These are phyloP conservation scores for Lithosia quadra DNA, from an alignment of 2,888 invertebrate genomes.

Conservation along the genomic window DNA sequence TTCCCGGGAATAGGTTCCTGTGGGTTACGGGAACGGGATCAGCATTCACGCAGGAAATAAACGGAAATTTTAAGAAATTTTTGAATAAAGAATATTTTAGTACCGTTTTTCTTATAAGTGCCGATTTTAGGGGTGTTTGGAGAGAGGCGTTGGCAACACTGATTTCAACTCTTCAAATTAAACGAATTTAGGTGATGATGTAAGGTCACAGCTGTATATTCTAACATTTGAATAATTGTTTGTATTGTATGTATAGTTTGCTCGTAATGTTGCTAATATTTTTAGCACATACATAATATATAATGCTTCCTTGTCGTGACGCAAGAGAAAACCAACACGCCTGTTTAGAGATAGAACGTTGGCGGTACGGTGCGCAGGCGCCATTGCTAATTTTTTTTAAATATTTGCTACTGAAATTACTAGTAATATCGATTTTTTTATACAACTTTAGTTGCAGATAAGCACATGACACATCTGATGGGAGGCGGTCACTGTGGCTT, in stretches of 20 bases:
- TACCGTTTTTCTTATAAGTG: neutral
- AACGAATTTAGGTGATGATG: neutral
- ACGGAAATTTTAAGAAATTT: too few relatives aligned
- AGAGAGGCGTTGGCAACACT: neutral
- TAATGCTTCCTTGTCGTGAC: slow-evolving; percentile 49
- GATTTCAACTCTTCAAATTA: neutral
- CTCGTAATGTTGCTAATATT: slow-evolving; percentile 36
- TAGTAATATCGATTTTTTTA: too few relatives aligned
- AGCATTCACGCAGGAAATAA: too few relatives aligned
- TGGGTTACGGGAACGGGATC: too few relatives aligned
- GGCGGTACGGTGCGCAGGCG: slow-evolving; percentile 1
- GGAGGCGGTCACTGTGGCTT: too few relatives aligned
- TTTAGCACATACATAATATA: slow-evolving; percentile 44
- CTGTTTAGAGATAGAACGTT: slow-evolving; percentile 4
- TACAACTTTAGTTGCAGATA: too few relatives aligned
- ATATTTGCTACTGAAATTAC: too few relatives aligned
- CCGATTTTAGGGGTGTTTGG: neutral
- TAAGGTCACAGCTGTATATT: slow-evolving; percentile 9
- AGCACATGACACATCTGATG: too few relatives aligned
- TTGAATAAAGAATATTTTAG: neutral
- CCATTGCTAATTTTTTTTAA: too few relatives aligned
- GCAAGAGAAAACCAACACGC: slow-evolving; percentile 18
- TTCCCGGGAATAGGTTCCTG: too few relatives aligned
- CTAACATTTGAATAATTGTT: slow-evolving; percentile 19
- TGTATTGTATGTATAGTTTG: slow-evolving; percentile 20